Evolutionary conservation across 1,140 invertebrate species (phyloP), one percentile per base, ranked within the genome.

Genomic region (Schlechtendalia chinensis): DNA sequence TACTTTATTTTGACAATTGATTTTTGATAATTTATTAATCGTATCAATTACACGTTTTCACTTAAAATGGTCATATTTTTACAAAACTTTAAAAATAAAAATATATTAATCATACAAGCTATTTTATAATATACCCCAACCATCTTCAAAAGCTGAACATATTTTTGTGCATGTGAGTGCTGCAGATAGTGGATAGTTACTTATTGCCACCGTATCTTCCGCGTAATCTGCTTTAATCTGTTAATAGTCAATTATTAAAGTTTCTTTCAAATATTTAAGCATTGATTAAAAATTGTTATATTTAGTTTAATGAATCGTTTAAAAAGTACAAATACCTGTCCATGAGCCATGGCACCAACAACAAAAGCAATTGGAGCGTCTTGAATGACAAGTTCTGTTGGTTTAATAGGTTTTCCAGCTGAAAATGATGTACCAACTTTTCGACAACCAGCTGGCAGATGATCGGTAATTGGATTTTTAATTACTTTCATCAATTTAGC

Each of bases 331-430:
- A 87, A 50, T 86, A 93, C 92, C 86, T 93, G 93, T 81, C 98
- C 98, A 88, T 98, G 96, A 6, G 97, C 97, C 92, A 99, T 98
- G 5, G 97, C 96, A 61, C 98, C 98, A 82, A 99, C 89, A 6
- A 98, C 92, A 82, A 99, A 88, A 0, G 93, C 96, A 82, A 98
- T 90, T 19, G 96, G 95, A 83, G 96, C 93, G 82, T 90, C 86
- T 45, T 87, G 86, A 11, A 94, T 93, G 17, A 97, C 94, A 16
- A 99, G 84, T 69, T 97, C 93, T 80, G 89, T 86, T 58, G 93
- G 91, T 84, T 93, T 91, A 61, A 92, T 85, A 1, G 96, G 87
- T 83, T 93, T 89, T 81, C 92, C 91, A 0, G 95, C 91, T 83
- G 91, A 93, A 86, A 95, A 98, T 29, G 96, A 97, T 87, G 95